Evolutionary conservation across 2,797 vertebrate genomes (phyloP), one percentile per base, ranked within the genome.

Genomic region (Sphenodon punctatus): DNA sequence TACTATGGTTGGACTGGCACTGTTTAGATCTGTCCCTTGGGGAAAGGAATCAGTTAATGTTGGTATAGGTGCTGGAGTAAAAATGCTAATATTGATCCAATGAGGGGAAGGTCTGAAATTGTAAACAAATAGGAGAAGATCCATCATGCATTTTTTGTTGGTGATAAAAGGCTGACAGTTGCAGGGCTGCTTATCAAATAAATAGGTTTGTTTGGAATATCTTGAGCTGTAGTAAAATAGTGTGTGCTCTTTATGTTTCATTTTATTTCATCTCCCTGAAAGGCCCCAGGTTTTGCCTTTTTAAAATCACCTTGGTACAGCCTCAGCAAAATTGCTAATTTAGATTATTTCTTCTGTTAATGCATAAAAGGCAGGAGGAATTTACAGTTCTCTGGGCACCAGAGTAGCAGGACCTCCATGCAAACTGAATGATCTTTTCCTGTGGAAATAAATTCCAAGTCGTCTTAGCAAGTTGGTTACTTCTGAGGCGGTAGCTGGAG

Each of bases 121-220:
- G 51, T 70, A 78, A 70, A 76, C 77, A 91, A 92, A 89, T 25
- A 82, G 70, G 72, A n/a, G 83, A 84, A 75, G 73, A 69, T 71
- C 64, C 78, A 73, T 80, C 77, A n/a, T 56, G 42, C 1, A 1
- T 73, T 90, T 87, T 80, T 75, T 20, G 64, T 42, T 63, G 48
- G 76, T 74, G 68, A 92, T 84, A 72, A 87, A 92, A 82, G 67
- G 36, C 77, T 84, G 67, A 22, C 36, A 34, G 66, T 76, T 60
- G 73, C 69, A 78, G 51, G 70, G 53, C 82, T 88, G 67, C 87
- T 92, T 93, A 91, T 92, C 86, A 92, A 83, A 92, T 91, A 92
- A 90, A 77, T 89, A 75, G 82, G 66, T 87, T 90, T 89, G 85
- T 66, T n/a, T 90, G 70, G 85, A 91, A 77, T 88, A 82, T 61